These are phyloP conservation scores for Eupithecia pulchellata DNA, from an alignment of 2,888 invertebrate species.

Conservation along the genomic window DNA sequence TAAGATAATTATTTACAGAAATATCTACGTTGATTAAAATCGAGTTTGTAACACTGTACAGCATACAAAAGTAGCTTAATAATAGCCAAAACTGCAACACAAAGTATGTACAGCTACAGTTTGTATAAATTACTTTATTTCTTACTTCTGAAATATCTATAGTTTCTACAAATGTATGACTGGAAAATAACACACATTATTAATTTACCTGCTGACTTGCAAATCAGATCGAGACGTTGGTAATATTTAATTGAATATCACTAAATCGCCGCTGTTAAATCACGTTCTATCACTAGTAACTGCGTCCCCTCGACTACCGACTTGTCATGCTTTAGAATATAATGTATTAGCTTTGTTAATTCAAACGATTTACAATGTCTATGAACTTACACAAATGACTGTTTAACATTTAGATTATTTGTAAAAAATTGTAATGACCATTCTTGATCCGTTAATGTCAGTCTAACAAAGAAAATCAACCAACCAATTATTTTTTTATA, in stretches of 20 bases:
- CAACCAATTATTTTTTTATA: too few relatives aligned
- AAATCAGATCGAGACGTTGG: background rate
- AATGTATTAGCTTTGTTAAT: slow-evolving; percentile 26
- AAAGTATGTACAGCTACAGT: slow-evolving; percentile 42
- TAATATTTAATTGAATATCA: background rate
- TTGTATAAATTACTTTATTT: slow-evolving; percentile 24
- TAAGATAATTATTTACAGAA: slow-evolving; percentile 40
- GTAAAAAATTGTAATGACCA: background rate
- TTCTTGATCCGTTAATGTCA: background rate
- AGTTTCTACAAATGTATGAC: slow-evolving; percentile 36
- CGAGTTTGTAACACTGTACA: slow-evolving; percentile 25
- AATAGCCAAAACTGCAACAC: slow-evolving; percentile 33
- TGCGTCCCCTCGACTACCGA: slow-evolving; percentile 15
- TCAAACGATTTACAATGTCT: slow-evolving; percentile 6
- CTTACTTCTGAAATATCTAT: slow-evolving; percentile 35
- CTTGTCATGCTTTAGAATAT: slow-evolving; percentile 33
- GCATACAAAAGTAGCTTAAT: slow-evolving; percentile 25
- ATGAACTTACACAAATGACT: background rate
- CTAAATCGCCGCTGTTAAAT: background rate
- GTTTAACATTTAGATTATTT: background rate
- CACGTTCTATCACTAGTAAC: slow-evolving; percentile 18
- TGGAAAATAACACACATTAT: slow-evolving; percentile 38
- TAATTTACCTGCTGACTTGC: slow-evolving; percentile 21
- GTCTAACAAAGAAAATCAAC: background rate
- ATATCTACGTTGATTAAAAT: slow-evolving; percentile 34